phyloP scores from a whole-genome alignment of 2,888 invertebrate genomes.

The Parochlus steinenii region DNA sequence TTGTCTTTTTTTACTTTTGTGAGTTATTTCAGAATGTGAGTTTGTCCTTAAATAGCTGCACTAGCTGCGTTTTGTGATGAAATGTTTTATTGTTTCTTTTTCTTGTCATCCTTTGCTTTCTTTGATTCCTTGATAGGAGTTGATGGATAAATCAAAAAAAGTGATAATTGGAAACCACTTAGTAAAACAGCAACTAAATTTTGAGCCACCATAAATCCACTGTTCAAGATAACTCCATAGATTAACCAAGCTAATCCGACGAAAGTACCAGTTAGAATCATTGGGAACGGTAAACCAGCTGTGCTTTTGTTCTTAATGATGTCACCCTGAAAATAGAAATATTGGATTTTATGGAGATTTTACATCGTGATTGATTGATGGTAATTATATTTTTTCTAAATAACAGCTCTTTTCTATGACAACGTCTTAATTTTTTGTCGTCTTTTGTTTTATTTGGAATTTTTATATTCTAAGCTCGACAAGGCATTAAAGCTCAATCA shows the following conservation, averaged over 20 bases:
- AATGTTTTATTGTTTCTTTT: no score
- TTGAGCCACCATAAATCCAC: slow-evolving; percentile 35
- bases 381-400: no score
- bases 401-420: no score
- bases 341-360: no score
- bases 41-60: no score
- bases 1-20: no score
- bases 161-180: slow-evolving; percentile 42
- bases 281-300: slow-evolving; percentile 71
- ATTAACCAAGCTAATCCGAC: slow-evolving; percentile 33
- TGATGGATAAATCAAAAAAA: slow-evolving; percentile 53
- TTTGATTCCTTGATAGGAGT: slow-evolving; percentile 28
- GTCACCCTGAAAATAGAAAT: no score
- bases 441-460: not conserved
- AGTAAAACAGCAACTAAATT: slow-evolving; percentile 46
- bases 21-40: no score
- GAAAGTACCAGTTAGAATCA: slow-evolving; percentile 66
- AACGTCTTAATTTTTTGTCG: no score
- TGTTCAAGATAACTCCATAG: slow-evolving; percentile 26
- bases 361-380: no score
- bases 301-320: slow-evolving; percentile 70
- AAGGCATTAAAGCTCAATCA: slow-evolving; percentile 6
- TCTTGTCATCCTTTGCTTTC: slow-evolving; percentile 15
- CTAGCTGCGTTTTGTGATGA: no score
- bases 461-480: no score